Evolutionary conservation across 2,888 invertebrate species (phyloP), one percentile per base, ranked within the genome.

Genomic region (Odontothrips loti): DNA sequence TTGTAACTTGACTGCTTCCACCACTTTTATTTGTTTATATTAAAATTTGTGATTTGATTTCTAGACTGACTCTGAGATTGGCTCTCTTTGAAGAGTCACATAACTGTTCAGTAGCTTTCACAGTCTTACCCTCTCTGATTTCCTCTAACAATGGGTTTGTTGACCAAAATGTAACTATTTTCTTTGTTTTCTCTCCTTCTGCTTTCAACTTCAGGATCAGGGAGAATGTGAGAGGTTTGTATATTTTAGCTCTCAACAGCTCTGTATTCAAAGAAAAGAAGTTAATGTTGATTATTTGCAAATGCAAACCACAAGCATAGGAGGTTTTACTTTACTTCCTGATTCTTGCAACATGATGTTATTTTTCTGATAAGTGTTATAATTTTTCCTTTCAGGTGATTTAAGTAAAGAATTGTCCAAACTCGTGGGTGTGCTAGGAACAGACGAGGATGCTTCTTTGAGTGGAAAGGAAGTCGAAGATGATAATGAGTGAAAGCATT

Each of bases 371-470:
- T 58, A 6, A 17, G 4, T 15, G 1, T 6, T 15, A 20, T 58
- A 6, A 20, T 6, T 75, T 27, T 75, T 2, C 4, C 23, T 75
- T 75, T 1, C 68, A 75, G 68, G 68, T 12, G 68, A 75, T 27
- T 27, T 75, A 27, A 75, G 68, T 27, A 75, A 75, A 27, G 68
- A 75, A 27, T 27, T 75, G 27, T 75, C 68, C 27, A 75, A 75
- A 27, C 27, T 75, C 12, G 68, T 75, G 23, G 23, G 68, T 75
- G 68, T 75, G 68, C 68, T 75, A 9, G 68, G 68, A 23, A 75
- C 68, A 11, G 68, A 75, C 2, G 27, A 75, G 23, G 68, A 75
- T 75, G 68, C 27, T 23, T 27, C 68, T 8, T 75, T 27, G 12
- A 12, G 68, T 27, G 23, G 27, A 9, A 75, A 75, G 27, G 68